Evolutionary conservation across 2,113 vertebrate species (phyloP).

Genomic region (Scomber colias): DNA sequence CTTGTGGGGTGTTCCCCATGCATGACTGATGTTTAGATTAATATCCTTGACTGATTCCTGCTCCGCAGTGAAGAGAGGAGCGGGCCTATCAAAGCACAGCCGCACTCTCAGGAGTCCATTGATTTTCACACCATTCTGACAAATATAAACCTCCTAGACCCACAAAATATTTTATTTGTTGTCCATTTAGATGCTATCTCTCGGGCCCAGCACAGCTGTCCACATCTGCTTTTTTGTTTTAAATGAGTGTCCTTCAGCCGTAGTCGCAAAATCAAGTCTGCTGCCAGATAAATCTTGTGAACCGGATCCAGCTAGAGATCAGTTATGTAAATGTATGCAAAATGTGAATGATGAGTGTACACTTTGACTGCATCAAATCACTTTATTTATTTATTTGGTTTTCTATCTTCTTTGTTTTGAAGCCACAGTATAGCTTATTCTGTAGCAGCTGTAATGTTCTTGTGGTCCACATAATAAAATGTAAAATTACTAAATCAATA

Average conservation of each 20-base stretch:
- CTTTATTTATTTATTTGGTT: neutral
- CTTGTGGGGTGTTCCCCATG: constrained; percentile 81
- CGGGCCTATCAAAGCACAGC: constrained; percentile 58
- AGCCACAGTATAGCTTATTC: neutral
- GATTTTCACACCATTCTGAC: constrained; percentile 69
- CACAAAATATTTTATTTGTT: constrained; percentile 52
- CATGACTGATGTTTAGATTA: constrained; percentile 84
- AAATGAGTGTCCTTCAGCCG: neutral
- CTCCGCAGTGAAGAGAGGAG: constrained; percentile 56
- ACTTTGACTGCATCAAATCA: neutral
- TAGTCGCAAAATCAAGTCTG: constrained; percentile 4
- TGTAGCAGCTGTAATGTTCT: neutral
- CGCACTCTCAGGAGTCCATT: constrained; percentile 68
- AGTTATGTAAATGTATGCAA: constrained; percentile 14
- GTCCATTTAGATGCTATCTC: constrained; percentile 50
- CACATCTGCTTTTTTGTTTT: constrained; percentile 28
- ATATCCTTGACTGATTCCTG: constrained; percentile 79
- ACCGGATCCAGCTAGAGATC: neutral
- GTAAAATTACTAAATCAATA: constrained; percentile 1
- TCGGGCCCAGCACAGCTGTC: constrained; percentile 4
- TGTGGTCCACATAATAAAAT: neutral
- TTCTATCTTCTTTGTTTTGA: neutral
- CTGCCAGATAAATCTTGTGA: constrained; percentile 9
- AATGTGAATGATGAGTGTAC: neutral
- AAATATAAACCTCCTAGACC: constrained; percentile 59